phyloP scores from a whole-genome alignment of 1,140 invertebrate genomes.

The Olivierus martensii region DNA sequence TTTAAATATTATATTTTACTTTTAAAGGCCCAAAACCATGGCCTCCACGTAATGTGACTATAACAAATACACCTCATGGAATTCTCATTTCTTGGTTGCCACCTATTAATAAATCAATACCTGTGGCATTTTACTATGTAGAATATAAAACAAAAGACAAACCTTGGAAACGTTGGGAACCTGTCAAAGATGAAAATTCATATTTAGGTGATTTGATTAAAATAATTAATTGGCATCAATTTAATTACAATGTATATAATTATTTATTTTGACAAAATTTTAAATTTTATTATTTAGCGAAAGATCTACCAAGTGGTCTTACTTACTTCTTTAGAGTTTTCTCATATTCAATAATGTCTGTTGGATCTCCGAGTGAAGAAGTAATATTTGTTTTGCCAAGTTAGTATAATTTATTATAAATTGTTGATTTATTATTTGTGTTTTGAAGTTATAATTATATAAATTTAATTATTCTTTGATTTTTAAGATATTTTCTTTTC shows the following conservation, averaged over 20 bases:
- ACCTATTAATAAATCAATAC: slow-evolving; percentile 38
- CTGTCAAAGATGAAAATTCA: slow-evolving; percentile 73
- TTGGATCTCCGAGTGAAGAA: slow-evolving; percentile 66
- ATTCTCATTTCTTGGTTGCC: slow-evolving; percentile 76
- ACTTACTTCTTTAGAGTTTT: slow-evolving; percentile 74
- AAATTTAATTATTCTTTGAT: too few relatives aligned
- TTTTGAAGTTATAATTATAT: too few relatives aligned
- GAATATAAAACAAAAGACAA: slow-evolving; percentile 74
- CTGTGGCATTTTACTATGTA: slow-evolving; percentile 78
- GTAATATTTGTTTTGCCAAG: slow-evolving; percentile 66
- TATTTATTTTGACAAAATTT: too few relatives aligned
- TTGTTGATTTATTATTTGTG: too few relatives aligned
- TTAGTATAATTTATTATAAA: slow-evolving; percentile 3
- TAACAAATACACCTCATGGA: slow-evolving; percentile 67
- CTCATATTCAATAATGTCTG: slow-evolving; percentile 51
- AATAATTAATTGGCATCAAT: too few relatives aligned
- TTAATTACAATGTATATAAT: too few relatives aligned
- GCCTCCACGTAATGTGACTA: slow-evolving; percentile 69
- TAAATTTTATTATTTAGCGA: slow-evolving; percentile 61
- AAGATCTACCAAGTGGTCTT: slow-evolving; percentile 45
- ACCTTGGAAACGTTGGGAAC: slow-evolving; percentile 56
- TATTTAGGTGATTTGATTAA: slow-evolving; percentile 55
- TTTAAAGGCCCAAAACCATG: slow-evolving; percentile 66
- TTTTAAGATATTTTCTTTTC: too few relatives aligned
- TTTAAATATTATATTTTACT: too few relatives aligned